Conservation (phyloP, 2,113 vertebrate species). For the Bos taurus region ARS-UCD2.0 NC_037337.1:34183001-34183500, state of each 20-base stretch:
- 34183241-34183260: background rate
- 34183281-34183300: background rate
- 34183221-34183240: background rate
- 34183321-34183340: accelerated
- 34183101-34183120: background rate
- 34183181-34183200: background rate
- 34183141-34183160: background rate
- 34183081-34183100: background rate
- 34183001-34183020: background rate
- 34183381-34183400: background rate
- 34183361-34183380: background rate
- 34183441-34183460: background rate
- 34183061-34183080: background rate
- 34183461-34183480: background rate
- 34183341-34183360: background rate
- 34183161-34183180: background rate
- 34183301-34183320: background rate
- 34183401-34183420: background rate
- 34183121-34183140: background rate
- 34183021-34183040: too few relatives aligned
- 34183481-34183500: background rate
- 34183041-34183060: background rate
- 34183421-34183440: background rate
- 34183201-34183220: background rate
- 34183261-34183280: background rate